Percentiles rank a stretch among this genome's conserved stretches.
Conservation (phyloP, 1,140 invertebrate species). For the Pissodes strobi region DNA sequence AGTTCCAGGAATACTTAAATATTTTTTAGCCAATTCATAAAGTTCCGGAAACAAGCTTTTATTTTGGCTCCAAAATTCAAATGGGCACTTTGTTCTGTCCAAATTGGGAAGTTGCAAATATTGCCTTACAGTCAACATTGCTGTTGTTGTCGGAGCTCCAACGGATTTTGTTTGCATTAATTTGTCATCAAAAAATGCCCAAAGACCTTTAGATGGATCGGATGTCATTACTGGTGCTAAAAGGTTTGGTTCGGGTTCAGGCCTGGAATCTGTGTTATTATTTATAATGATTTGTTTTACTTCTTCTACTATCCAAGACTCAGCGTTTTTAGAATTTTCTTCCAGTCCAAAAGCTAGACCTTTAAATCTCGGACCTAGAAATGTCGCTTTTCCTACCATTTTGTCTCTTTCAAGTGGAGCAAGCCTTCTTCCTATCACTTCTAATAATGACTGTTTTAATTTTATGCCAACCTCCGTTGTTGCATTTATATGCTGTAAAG, state of each 20-base stretch:
- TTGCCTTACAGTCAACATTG: conserved; percentile 36
- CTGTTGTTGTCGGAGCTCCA: conserved; percentile 14
- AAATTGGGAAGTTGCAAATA: conserved; percentile 35
- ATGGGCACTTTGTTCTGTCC: not conserved
- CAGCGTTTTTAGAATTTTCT: conserved; percentile 42
- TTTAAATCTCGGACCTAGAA: conserved; percentile 47
- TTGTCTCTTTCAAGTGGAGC: conserved; percentile 34
- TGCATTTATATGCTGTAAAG: conserved; percentile 19
- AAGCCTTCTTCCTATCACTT: conserved; percentile 39
- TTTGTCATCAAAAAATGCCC: conserved; percentile 5
- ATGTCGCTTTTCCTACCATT: conserved; percentile 38
- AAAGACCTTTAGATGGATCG: not conserved
- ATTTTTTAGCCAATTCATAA: too few relatives aligned
- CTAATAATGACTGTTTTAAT: conserved; percentile 3
- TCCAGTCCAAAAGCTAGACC: conserved; percentile 41
- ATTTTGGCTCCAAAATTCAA: too few relatives aligned
- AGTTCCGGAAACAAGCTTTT: too few relatives aligned
- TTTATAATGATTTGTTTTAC: conserved; percentile 13
- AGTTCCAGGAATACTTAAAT: too few relatives aligned
- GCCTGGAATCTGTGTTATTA: not conserved
- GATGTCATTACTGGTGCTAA: not conserved
- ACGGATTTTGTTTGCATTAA: conserved; percentile 6
- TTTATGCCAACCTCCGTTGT: conserved; percentile 4
- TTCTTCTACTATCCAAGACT: conserved; percentile 42
- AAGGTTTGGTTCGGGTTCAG: not conserved